phyloP scores from a whole-genome alignment of 92 coral and sea anemone species.

The Metridium senile region DNA sequence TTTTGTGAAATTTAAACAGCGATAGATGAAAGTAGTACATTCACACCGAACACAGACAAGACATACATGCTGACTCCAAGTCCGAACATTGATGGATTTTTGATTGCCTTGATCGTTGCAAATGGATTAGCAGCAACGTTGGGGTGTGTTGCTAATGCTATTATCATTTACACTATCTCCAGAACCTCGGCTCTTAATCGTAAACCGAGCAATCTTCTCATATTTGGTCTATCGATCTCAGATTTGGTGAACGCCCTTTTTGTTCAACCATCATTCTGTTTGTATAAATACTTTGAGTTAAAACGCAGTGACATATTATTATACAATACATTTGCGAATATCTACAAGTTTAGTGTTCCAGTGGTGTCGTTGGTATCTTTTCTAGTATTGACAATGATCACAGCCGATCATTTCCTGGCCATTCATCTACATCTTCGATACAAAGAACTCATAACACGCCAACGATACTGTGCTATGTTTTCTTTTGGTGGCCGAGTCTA shows the following conservation, averaged over 20 bases:
- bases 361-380: neutral
- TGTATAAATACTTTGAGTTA: constrained; percentile 18
- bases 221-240: constrained; percentile 13
- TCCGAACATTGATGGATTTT: neutral
- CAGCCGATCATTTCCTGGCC: constrained; percentile 13
- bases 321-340: neutral
- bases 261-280: no score
- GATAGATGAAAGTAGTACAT: no score
- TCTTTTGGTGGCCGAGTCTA: neutral
- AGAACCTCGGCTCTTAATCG: constrained; percentile 6
- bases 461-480: neutral
- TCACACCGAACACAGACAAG: no score
- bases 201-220: constrained; percentile 1
- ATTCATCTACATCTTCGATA: neutral
- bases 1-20: neutral
- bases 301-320: neutral
- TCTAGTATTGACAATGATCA: constrained; percentile 2
- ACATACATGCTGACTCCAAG: no score
- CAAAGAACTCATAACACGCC: neutral
- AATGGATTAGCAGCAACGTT: constrained; percentile 6
- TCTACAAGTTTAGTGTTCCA: constrained; percentile 7
- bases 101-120: constrained; percentile 7
- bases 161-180: neutral
- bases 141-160: neutral
- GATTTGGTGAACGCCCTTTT: neutral